phyloP scores from a whole-genome alignment of 2,113 vertebrate species.

The Naja naja region DNA sequence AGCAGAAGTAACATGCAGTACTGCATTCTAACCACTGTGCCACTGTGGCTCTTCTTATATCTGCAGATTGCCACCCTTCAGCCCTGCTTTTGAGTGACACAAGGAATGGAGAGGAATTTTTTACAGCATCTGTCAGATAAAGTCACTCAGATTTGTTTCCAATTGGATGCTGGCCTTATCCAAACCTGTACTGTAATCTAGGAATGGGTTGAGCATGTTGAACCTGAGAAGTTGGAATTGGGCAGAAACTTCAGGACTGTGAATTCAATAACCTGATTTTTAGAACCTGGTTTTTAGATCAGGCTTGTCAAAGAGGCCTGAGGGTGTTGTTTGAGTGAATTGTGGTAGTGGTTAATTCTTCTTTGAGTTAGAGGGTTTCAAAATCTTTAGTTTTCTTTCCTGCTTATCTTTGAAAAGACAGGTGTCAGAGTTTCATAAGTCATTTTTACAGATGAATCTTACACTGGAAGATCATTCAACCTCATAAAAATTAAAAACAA shows the following conservation, averaged over 20 bases:
- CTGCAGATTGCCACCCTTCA: background rate
- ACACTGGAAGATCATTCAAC: too few species aligned
- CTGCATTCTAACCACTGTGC: too few species aligned
- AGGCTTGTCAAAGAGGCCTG: background rate
- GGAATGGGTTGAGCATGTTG: background rate
- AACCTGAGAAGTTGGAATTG: background rate
- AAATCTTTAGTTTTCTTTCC: background rate
- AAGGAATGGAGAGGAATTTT: background rate
- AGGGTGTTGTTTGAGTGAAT: background rate
- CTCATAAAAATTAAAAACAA: background rate
- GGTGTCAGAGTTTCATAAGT: background rate
- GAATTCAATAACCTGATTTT: background rate
- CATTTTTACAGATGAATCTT: background rate
- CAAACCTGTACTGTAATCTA: background rate
- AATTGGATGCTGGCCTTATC: background rate
- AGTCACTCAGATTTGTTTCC: background rate
- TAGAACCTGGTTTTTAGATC: background rate
- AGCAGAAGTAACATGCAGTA: too few species aligned
- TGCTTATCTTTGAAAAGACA: background rate
- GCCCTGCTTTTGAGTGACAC: background rate
- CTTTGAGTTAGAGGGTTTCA: background rate
- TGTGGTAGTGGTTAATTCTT: background rate
- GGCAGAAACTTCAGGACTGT: background rate
- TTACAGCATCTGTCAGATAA: background rate
- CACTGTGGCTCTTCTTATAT: background rate